Base-by-base conservation (phyloP, 2,888 invertebrate species). In the Coelopa pilipes region DNA sequence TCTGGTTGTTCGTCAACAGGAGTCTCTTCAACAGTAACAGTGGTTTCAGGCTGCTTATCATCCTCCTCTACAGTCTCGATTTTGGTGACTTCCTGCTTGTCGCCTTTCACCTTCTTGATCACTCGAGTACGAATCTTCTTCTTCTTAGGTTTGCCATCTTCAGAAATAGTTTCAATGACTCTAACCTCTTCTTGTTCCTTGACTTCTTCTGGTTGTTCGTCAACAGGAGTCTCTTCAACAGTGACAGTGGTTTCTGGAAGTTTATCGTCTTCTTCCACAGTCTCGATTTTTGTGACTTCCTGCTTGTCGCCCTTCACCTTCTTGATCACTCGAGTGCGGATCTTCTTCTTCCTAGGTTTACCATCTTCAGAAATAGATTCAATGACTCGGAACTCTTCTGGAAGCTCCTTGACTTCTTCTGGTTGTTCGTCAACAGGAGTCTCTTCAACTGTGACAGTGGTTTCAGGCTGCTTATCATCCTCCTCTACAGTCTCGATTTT, bases 381-480 rank as follows among this genome's bases (percentile, higher is more conserved):
- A n/a, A 69, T 57, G 0, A 69, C 59, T 15, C 69, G 69, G 9
- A 69, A 55, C 57, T 69, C 69, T 17, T 69, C 69, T 45, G 69
- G 69, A 34, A 69, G 55, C 45, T 69, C 69, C 15, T 21, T 55
- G 1, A 69, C 57, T n/a, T 69, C 69, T 45, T 69, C 57, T 9
- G 69, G 69, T 15, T 69, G 69, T 59, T 69, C 69, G 55, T 69
- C 69, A 1, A 69, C 19, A 59, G 69, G 69, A 34, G 21, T 65
- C 21, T 65, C 65, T 55, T 82, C 81, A 4, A 88, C 83, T 70
- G 84, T 86, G 0, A 80, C 77, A 9, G 81, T 82, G 9, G 81
- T 82, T 66, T 84, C 76, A 11, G 86, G 86, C 70, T 80, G 74
- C 77, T 87, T 82, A 10, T 83, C 79, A 47, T 81, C 80, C 73